Evolutionary conservation across 2,797 vertebrate species (phyloP).

Genomic region (Erithacus rubecula): DNA sequence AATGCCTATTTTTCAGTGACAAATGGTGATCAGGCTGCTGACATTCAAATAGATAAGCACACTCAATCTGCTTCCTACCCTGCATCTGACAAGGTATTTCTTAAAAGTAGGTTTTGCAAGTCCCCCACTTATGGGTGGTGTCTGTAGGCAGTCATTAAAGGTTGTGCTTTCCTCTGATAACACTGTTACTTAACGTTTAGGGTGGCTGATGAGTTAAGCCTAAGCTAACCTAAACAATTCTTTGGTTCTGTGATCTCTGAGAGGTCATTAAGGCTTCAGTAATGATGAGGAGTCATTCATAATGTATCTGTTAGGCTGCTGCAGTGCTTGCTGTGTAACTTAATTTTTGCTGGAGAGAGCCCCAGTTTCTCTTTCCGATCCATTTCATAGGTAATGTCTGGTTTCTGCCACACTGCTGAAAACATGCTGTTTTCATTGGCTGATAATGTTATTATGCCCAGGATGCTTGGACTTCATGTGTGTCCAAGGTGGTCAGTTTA

Average conservation of each 20-base stretch:
- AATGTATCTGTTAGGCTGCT: neutral
- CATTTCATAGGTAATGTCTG: neutral
- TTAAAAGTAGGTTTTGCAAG: neutral
- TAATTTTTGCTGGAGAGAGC: neutral
- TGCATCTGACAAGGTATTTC: neutral
- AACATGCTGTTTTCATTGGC: neutral
- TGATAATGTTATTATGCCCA: neutral
- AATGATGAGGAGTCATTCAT: neutral
- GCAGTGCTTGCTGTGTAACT: neutral
- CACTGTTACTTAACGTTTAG: rapidly evolving
- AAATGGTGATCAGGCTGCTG: neutral
- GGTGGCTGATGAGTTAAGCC: neutral
- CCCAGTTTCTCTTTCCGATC: neutral
- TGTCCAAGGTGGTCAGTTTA: neutral
- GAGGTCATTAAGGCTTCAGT: neutral
- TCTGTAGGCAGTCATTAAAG: neutral
- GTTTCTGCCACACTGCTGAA: neutral
- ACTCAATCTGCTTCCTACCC: neutral
- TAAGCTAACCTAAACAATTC: neutral
- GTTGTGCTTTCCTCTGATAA: neutral
- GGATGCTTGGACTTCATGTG: neutral
- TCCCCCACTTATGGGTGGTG: neutral
- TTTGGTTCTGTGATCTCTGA: neutral
- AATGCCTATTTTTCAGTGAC: neutral
- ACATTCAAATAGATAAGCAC: neutral